Percentiles rank a stretch among this genome's conserved stretches.
Evolutionary conservation across 2,797 vertebrate species (phyloP).

Genomic region (Gallinago nigripennis): DNA sequence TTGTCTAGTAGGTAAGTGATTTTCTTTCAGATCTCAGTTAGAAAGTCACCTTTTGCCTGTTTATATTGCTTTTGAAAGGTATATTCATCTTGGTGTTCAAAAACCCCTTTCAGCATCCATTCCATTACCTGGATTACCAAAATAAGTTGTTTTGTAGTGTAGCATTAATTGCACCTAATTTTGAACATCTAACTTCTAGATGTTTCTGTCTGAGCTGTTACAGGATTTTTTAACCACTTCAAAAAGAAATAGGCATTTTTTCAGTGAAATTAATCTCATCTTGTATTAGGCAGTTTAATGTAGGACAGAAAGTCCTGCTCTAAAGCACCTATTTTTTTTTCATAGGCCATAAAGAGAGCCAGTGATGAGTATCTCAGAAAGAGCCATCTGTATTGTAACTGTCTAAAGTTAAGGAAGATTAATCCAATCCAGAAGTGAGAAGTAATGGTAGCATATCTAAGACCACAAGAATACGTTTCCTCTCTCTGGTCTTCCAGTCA

Average conservation of each 20-base stretch:
- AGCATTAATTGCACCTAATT: neutral
- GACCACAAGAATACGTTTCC: conserved; percentile 21
- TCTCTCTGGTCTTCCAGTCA: neutral
- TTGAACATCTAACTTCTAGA: neutral
- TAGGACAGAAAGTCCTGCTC: neutral
- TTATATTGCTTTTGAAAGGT: neutral
- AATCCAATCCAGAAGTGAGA: neutral
- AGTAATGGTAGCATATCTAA: neutral
- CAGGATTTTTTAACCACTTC: neutral
- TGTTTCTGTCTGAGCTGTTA: neutral
- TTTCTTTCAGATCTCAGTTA: neutral
- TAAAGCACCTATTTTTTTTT: neutral
- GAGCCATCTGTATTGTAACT: neutral
- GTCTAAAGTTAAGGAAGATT: neutral
- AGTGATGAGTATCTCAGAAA: neutral
- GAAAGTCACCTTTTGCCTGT: neutral
- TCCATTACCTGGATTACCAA: neutral
- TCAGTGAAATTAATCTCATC: neutral
- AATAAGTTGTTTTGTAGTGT: neutral
- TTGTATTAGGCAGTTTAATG: neutral
- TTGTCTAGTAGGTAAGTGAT: neutral
- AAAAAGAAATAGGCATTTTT: neutral
- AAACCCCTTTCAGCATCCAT: neutral
- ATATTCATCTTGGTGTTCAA: neutral
- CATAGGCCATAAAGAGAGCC: neutral